A percentile compares a stretch with the other conserved stretches of the same genome.
Evolutionary conservation across 2,888 invertebrate genomes (phyloP).

Genomic region (Meloe dianella): DNA sequence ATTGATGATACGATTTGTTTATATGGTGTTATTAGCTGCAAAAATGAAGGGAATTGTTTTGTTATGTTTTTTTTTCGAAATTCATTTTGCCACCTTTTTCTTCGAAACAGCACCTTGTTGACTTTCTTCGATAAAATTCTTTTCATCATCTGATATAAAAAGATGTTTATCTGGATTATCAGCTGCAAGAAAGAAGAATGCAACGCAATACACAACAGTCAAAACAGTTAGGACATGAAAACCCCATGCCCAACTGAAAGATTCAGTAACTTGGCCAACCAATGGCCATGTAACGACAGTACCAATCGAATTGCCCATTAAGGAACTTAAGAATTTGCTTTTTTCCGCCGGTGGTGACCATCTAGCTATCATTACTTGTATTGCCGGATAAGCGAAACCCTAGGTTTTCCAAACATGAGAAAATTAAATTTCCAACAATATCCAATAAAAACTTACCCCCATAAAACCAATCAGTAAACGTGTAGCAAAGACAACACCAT

Average conservation of each 20-base stretch:
- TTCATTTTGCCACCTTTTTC: conserved; percentile 37
- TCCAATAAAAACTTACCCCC: no score
- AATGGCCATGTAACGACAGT: no score
- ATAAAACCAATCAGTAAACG: conserved; percentile 65
- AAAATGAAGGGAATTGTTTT: neutral
- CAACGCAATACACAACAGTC: conserved; percentile 63
- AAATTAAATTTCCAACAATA: no score
- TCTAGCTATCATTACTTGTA: conserved; percentile 70
- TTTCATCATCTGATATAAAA: conserved; percentile 68
- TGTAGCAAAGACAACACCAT: conserved; percentile 62
- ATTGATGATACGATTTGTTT: conserved; percentile 20
- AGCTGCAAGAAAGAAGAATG: conserved; percentile 70
- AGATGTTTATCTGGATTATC: conserved; percentile 70
- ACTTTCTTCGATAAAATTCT: conserved; percentile 62
- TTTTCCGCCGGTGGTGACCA: conserved; percentile 61
- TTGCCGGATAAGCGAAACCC: conserved; percentile 26
- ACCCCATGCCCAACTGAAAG: no score
- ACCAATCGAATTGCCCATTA: no score
- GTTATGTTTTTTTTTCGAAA: neutral
- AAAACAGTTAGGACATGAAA: conserved; percentile 70
- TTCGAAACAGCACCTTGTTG: conserved; percentile 42
- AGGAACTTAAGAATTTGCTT: no score
- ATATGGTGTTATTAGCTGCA: no score
- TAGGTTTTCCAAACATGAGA: no score
- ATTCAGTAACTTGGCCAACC: no score